phyloP scores from a whole-genome alignment of 1,140 invertebrate genomes.

The Triops cancriformis region DNA sequence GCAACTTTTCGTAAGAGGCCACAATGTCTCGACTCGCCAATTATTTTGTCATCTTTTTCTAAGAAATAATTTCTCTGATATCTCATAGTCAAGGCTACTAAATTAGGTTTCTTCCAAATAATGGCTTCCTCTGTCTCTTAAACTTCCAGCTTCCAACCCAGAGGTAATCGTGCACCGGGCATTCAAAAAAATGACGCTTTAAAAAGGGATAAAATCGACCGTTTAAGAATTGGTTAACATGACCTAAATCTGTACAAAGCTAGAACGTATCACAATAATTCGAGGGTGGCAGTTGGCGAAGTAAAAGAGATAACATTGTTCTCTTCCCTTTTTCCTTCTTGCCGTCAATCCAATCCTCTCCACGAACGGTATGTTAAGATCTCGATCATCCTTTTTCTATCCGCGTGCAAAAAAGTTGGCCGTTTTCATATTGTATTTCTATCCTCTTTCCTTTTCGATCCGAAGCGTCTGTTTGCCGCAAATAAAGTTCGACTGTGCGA shows the following conservation, averaged over 20 bases:
- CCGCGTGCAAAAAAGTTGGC: background rate
- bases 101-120: background rate
- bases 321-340: background rate
- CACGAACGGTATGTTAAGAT: background rate
- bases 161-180: background rate
- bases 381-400: background rate
- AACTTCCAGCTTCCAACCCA: background rate
- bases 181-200: background rate
- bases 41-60: background rate
- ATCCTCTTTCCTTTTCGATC: background rate
- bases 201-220: background rate
- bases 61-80: background rate
- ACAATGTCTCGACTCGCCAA: background rate
- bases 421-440: too few species aligned
- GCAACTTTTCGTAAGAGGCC: background rate
- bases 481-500: background rate
- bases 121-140: background rate
- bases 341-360: background rate
- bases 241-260: background rate
- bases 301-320: background rate
- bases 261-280: background rate
- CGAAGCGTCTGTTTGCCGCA: background rate
- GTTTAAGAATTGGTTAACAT: background rate
- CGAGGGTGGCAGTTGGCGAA: background rate
- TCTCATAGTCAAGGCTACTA: background rate